Conservation (phyloP, 1,140 invertebrate species). For the Lerema accius region DNA sequence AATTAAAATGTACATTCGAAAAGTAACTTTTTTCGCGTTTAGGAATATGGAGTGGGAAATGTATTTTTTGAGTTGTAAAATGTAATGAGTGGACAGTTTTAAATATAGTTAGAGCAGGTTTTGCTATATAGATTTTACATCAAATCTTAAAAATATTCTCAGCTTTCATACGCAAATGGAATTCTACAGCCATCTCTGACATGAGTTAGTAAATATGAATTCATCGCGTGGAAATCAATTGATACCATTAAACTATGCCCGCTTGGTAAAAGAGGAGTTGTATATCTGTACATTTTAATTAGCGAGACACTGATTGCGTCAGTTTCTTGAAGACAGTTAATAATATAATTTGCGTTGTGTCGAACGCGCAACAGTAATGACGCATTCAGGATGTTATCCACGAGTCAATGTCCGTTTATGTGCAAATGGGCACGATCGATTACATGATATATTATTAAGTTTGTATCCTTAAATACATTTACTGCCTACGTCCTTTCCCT, state of each 20-base stretch:
- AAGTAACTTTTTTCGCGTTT: neutral
- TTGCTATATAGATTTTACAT: too few species aligned
- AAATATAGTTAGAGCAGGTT: too few species aligned
- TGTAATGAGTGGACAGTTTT: too few species aligned
- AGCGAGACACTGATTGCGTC: constrained; percentile 19
- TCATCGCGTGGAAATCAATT: too few species aligned
- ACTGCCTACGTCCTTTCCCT: neutral
- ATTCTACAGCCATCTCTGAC: too few species aligned
- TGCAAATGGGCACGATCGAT: constrained; percentile 45
- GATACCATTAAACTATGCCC: neutral
- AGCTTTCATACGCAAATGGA: too few species aligned
- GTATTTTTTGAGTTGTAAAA: too few species aligned
- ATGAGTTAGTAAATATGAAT: too few species aligned
- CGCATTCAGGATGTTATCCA: constrained; percentile 34
- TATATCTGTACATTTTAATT: constrained; percentile 20
- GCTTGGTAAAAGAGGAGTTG: neutral
- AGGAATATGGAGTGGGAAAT: too few species aligned
- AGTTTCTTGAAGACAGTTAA: constrained; percentile 28
- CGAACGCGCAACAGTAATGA: constrained; percentile 32
- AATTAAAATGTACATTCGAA: constrained; percentile 22
- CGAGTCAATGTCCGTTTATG: constrained; percentile 45
- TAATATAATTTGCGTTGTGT: constrained; percentile 30
- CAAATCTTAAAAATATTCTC: too few species aligned
- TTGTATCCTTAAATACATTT: constrained; percentile 6
- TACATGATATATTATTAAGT: constrained; percentile 32